Evolutionary conservation across 2,888 invertebrate species (phyloP).

Genomic region (Leptopilina drosophilae): DNA sequence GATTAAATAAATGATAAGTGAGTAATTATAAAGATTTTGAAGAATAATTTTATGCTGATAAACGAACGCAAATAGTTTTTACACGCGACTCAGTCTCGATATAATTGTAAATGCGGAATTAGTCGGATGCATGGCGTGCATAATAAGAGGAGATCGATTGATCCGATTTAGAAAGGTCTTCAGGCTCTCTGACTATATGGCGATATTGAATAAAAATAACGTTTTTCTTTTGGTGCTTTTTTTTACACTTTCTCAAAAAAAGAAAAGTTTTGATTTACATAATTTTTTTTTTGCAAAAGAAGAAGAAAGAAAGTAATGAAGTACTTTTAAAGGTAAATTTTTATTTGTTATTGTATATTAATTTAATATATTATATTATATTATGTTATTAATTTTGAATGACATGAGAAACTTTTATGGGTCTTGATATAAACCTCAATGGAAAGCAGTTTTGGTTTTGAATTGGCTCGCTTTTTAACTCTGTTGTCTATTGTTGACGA

Average conservation of each 20-base stretch:
- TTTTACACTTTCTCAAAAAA: no score
- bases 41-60: slow-evolving; percentile 4
- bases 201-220: not conserved
- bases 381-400: slow-evolving; percentile 7
- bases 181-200: not conserved
- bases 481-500: slow-evolving; percentile 59
- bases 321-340: not conserved
- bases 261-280: no score
- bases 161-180: slow-evolving; percentile 19
- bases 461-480: slow-evolving; percentile 71
- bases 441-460: slow-evolving; percentile 68
- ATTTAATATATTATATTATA: not conserved
- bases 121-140: not conserved
- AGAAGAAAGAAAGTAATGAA: no score
- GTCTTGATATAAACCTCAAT: slow-evolving; percentile 59
- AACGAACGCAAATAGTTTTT: not conserved
- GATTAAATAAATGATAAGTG: no score
- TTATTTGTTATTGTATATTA: not conserved
- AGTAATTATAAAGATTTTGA: no score
- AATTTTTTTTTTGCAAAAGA: no score
- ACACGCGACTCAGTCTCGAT: slow-evolving; percentile 14
- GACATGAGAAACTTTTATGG: slow-evolving; percentile 29
- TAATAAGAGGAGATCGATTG: slow-evolving; percentile 13
- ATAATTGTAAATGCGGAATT: slow-evolving; percentile 11
- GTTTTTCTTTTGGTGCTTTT: not conserved